Base-by-base conservation (phyloP, 2,888 invertebrate genomes). In the Bursaphelenchus okinawaensis region DNA sequence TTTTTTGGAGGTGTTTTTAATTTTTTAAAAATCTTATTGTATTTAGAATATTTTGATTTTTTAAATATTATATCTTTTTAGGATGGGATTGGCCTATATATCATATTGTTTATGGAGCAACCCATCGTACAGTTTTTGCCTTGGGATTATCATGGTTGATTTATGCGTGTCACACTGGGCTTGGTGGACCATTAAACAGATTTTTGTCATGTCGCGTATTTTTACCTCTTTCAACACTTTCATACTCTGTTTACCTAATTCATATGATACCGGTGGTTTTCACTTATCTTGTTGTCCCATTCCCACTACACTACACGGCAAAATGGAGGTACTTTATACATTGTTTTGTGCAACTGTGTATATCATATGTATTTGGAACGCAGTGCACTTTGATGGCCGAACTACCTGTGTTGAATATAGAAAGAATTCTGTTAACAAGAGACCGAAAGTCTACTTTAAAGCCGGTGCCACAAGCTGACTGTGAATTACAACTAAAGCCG, bases 261-360 rank as follows among this genome's bases (percentile, higher is more conserved):
- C 83, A 83, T 68, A 78, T 83, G 75, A 80, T 83, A 12, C 77
- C 83, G 6, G 83, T 83, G 55, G 81, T 81, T 6, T 70, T 81
- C 58, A 81, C 81, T 20, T 81, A 81, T 61, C 74, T 81, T 52
- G 65, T 81, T 20, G 75, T 71, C 22, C 77, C 80, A 19, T 81
- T 81, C 75, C 81, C 81, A 19, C 74, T 81, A 56, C 71, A 72
- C 63, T 75, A 31, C 70, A 68, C 67, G 31, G 68, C 74, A 23
- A 78, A 81, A 65, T 72, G 73, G 65, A 64, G 68, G 12, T 71
- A 81, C 40, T 70, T 78, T 66, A 68, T 71, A 23, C 81, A 81
- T 63, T 81, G 81, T 52, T 68, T 75, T 54, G 68, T 80, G 20
- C 81, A 81, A 64, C 67, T 81, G 55, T 62, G 70, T 60, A 74